These are phyloP conservation scores for Oncorhynchus keta DNA, from an alignment of 2,113 vertebrate genomes.

Conservation along the genomic window DNA sequence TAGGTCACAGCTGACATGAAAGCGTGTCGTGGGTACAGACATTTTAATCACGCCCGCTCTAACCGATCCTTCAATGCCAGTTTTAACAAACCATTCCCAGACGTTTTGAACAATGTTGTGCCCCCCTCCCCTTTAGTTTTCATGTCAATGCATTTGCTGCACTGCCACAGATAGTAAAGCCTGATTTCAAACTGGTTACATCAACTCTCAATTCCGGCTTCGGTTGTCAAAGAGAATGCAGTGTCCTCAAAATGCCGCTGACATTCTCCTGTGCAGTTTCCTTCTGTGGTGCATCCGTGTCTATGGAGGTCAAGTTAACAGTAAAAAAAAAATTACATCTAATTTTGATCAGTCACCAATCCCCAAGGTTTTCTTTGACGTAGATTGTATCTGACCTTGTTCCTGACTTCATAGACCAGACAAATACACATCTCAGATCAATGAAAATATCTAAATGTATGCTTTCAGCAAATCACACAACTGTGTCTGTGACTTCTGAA, in stretches of 20 bases:
- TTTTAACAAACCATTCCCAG: constrained; percentile 18
- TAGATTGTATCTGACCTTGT: too few species aligned
- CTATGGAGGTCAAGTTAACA: too few species aligned
- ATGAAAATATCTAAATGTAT: too few species aligned
- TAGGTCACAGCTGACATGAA: constrained; percentile 50
- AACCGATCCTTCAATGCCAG: constrained; percentile 23
- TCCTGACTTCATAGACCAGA: too few species aligned
- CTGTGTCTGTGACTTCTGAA: too few species aligned
- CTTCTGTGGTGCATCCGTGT: neutral
- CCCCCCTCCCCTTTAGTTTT: neutral
- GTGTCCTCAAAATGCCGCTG: constrained; percentile 24
- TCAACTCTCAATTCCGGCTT: neutral
- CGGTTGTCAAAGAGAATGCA: constrained; percentile 17
- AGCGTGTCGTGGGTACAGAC: constrained; percentile 36
- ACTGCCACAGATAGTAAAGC: neutral
- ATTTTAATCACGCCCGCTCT: constrained; percentile 34
- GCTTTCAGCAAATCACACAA: too few species aligned
- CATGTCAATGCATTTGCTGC: neutral
- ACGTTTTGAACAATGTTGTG: too few species aligned
- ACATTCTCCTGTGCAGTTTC: neutral
- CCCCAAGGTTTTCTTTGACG: too few species aligned
- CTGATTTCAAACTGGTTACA: neutral
- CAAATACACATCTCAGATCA: too few species aligned
- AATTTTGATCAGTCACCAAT: too few species aligned
- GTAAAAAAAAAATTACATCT: too few species aligned